These are phyloP conservation scores for Hydrocynus forskahlii DNA, from an alignment of 2,797 vertebrate genomes.

Conservation along the genomic window DNA sequence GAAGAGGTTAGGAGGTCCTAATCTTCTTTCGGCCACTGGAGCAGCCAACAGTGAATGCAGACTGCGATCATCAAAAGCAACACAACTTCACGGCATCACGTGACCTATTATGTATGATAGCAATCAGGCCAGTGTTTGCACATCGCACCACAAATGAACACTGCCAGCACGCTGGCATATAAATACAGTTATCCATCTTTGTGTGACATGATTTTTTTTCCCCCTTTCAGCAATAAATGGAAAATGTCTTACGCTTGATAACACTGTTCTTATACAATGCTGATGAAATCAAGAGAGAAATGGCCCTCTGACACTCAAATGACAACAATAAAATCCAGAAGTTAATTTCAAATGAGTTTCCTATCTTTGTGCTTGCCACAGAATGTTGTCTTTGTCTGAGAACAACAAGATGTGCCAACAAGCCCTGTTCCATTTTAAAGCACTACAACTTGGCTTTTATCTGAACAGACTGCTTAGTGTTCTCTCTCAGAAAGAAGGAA, in stretches of 20 bases:
- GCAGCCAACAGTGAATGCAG: conserved; percentile 44
- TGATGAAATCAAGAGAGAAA: conserved; percentile 38
- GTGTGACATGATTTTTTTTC: conserved; percentile 21
- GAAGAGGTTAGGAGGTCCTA: conserved; percentile 66
- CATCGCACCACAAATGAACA: not conserved
- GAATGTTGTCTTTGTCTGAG: conserved; percentile 12
- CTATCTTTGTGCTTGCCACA: conserved; percentile 12
- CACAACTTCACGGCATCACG: conserved; percentile 55
- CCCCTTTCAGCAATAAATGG: conserved; percentile 20
- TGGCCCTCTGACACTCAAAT: conserved; percentile 17
- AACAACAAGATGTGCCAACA: conserved; percentile 17
- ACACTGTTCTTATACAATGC: conserved; percentile 30
- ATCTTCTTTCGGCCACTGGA: conserved; percentile 68
- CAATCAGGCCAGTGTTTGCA: conserved; percentile 11
- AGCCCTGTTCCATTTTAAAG: conserved; percentile 30
- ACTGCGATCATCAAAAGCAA: conserved; percentile 59
- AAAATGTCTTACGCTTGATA: conserved; percentile 37
- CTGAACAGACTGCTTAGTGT: conserved; percentile 47
- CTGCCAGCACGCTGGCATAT: not conserved
- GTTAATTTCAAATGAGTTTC: conserved; percentile 28
- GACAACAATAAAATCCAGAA: conserved; percentile 29
- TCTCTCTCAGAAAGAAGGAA: conserved; percentile 36
- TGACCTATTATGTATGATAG: conserved; percentile 22
- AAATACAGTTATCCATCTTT: conserved; percentile 38
- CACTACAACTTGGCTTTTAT: conserved; percentile 23